Evolutionary conservation across 2,888 invertebrate species (phyloP).

Genomic region (Pharmacophagus antenor): DNA sequence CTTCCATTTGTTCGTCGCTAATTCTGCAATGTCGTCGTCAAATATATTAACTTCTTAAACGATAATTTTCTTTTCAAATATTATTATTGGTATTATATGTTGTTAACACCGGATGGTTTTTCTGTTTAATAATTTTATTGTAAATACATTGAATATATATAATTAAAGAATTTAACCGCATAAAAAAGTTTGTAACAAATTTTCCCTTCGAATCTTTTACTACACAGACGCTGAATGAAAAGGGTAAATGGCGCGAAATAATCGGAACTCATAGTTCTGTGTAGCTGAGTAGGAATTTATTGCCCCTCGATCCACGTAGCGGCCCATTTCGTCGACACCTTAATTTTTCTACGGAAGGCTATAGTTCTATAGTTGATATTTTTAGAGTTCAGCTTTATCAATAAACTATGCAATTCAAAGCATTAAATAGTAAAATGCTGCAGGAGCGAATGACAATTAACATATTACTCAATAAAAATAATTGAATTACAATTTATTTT

Average conservation of each 20-base stretch:
- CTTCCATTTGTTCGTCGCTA: too few species aligned
- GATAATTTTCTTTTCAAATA: too few species aligned
- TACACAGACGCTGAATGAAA: constrained; percentile 67
- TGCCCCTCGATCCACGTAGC: constrained; percentile 63
- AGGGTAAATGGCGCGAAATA: constrained; percentile 78
- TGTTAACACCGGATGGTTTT: too few species aligned
- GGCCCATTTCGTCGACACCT: constrained; percentile 68
- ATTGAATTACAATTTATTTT: too few species aligned
- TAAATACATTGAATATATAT: too few species aligned
- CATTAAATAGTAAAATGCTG: not conserved
- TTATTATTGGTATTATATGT: too few species aligned
- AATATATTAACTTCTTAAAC: too few species aligned
- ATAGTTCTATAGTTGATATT: constrained; percentile 10
- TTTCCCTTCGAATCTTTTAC: constrained; percentile 23
- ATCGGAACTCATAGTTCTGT: constrained; percentile 77
- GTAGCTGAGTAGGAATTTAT: constrained; percentile 76
- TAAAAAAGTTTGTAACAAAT: constrained; percentile 25
- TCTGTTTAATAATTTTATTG: not conserved
- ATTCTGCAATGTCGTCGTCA: too few species aligned
- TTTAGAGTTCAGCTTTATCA: not conserved
- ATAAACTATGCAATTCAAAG: not conserved
- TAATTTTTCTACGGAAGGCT: constrained; percentile 45
- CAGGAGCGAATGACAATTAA: too few species aligned
- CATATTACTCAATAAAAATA: too few species aligned
- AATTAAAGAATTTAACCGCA: too few species aligned